phyloP scores from a whole-genome alignment of 2,888 invertebrate genomes.

The Acrobasis consociella region DNA sequence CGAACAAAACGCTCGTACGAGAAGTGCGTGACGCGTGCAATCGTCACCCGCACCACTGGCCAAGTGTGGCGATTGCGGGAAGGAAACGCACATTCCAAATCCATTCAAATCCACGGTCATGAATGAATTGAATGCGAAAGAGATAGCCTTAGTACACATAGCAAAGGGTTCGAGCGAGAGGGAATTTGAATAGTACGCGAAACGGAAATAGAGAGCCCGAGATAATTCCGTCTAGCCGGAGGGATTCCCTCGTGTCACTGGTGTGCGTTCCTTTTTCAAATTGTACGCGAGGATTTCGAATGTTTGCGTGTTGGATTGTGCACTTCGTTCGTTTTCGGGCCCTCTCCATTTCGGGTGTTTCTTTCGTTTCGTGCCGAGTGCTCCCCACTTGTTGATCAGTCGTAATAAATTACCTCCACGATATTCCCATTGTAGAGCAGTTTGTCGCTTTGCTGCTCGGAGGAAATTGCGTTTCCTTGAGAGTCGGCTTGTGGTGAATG shows the following conservation, averaged over 20 bases:
- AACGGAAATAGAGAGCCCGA: conserved; percentile 80
- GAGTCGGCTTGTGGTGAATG: conserved; percentile 52
- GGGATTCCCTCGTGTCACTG: conserved; percentile 81
- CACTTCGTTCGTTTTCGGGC: conserved; percentile 59
- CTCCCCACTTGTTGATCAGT: conserved; percentile 81
- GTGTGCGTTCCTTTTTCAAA: conserved; percentile 78
- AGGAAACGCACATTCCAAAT: conserved; percentile 65
- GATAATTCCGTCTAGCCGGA: conserved; percentile 82
- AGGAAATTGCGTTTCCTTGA: conserved; percentile 79
- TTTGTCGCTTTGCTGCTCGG: conserved; percentile 79
- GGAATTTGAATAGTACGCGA: conserved; percentile 79
- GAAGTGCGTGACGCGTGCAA: conserved; percentile 45
- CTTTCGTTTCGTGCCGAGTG: conserved; percentile 53
- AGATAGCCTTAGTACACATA: conserved; percentile 53
- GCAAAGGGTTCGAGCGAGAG: conserved; percentile 58
- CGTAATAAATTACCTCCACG: conserved; percentile 81
- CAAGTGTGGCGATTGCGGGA: conserved; percentile 60
- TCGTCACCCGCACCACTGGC: conserved; percentile 47
- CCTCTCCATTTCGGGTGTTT: conserved; percentile 58
- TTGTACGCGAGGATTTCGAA: conserved; percentile 69
- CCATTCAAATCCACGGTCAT: conserved; percentile 78
- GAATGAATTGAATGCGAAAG: conserved; percentile 80
- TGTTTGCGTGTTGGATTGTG: conserved; percentile 67
- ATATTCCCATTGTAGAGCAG: conserved; percentile 80
- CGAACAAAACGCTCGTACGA: not conserved